Evolutionary conservation across 2,797 vertebrate species (phyloP).

Genomic region (Perodicticus potto): DNA sequence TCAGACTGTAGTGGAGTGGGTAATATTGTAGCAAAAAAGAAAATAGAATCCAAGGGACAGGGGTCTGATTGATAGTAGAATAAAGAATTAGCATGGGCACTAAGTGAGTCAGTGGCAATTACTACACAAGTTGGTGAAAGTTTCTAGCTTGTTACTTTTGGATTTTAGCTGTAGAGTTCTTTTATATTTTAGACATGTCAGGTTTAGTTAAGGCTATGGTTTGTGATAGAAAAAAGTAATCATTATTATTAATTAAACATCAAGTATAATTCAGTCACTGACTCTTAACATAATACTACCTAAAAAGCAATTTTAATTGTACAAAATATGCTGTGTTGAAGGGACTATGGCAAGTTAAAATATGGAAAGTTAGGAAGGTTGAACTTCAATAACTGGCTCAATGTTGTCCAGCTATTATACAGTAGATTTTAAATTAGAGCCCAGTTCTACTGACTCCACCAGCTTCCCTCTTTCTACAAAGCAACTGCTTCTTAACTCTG

Average conservation of each 20-base stretch:
- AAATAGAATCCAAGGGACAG: not conserved
- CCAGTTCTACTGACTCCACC: not conserved
- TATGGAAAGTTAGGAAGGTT: not conserved
- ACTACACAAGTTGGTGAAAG: not conserved
- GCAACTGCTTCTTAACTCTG: not conserved
- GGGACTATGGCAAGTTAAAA: not conserved
- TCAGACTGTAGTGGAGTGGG: not conserved
- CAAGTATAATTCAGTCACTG: not conserved
- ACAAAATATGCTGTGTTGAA: not conserved
- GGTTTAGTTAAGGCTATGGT: not conserved
- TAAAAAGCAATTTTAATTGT: not conserved
- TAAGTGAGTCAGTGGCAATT: not conserved
- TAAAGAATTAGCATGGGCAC: not conserved
- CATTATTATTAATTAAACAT: not conserved
- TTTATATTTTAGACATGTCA: not conserved
- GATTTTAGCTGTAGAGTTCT: not conserved
- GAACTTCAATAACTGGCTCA: not conserved
- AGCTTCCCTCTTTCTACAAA: not conserved
- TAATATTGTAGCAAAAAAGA: not conserved
- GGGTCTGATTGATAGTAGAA: slow-evolving; percentile 33
- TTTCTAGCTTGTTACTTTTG: not conserved
- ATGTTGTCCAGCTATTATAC: not conserved
- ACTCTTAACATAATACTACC: not conserved
- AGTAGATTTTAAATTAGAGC: not conserved
- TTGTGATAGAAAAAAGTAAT: not conserved